Base-by-base conservation (phyloP, 2,888 invertebrate genomes). In the Cremastinae sp. region DNA sequence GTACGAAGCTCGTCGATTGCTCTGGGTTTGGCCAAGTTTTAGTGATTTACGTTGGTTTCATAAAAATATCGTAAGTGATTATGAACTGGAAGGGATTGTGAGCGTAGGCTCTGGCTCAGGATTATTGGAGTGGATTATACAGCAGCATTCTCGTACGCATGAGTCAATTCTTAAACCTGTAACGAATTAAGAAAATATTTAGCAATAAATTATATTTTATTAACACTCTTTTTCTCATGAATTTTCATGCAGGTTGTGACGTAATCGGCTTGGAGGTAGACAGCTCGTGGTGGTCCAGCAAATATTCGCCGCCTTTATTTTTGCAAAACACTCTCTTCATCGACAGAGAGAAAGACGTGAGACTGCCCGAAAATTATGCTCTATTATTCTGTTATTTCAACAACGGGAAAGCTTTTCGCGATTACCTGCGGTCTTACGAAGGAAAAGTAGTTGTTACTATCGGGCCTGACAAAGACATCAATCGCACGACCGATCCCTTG, bases 361-460 rank as follows among this genome's bases (percentile, higher is more conserved):
- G 84, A 38, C 84, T 92, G 62, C 88, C 93, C 1, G 86, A 90
- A 34, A 88, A 91, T 47, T 92, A 92, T 70, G 94, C 94, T 0
- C 84, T 96, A 62, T 85, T 96, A 56, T 96, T 96, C 87, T 96
- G 96, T 85, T 96, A 96, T 84, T 96, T 96, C 83, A 96, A 96
- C 84, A 93, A 95, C 83, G 91, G 93, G 5, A 80, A 84, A 0
- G 95, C 95, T 18, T 96, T 96, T 88, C 84, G 91, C 9, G 90
- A 93, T 8, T 96, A 96, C 83, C 88, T 96, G 73, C 87, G 92
- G 79, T 86, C 91, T 83, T 95, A 93, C 86, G 84, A 89, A 22
- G 94, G 97, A 34, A 90, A 91, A 41, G 91, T 93, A 74, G 87
- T 97, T 62, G 91, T 96, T 83, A 93, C 96, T 12, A 94, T 96